Percentiles rank a stretch among this genome's conserved stretches.
These are phyloP conservation scores for Melanotaenia maccullochi DNA, from an alignment of 2,797 vertebrate genomes.

Conservation along the genomic window DNA sequence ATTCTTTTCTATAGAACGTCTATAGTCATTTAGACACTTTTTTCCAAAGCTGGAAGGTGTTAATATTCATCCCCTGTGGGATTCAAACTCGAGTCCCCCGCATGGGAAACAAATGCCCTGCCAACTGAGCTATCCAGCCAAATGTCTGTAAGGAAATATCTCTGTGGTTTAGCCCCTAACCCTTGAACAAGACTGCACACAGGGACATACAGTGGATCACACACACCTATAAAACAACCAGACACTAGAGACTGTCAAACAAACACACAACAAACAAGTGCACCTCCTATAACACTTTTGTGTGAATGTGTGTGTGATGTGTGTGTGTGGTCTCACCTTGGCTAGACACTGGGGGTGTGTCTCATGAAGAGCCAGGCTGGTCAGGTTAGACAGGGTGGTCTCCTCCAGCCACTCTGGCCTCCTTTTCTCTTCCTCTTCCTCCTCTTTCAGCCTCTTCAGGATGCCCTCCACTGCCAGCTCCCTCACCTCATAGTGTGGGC, in stretches of 20 bases:
- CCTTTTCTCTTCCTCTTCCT: conserved; percentile 2
- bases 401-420: conserved; percentile 57
- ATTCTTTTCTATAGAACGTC: too few relatives aligned
- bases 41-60: too few relatives aligned
- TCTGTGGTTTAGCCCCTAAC: conserved; percentile 9
- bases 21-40: too few relatives aligned
- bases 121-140: neutral
- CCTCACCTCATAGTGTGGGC: conserved; percentile 86
- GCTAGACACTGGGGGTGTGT: conserved; percentile 88
- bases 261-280: conserved; percentile 45
- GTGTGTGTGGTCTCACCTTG: conserved; percentile 83
- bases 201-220: neutral
- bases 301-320: conserved; percentile 30
- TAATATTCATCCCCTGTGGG: too few relatives aligned
- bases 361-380: conserved; percentile 85
- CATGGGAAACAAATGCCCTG: too few relatives aligned
- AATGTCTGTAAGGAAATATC: conserved; percentile 44
- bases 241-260: conserved; percentile 17
- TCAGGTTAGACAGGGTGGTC: conserved; percentile 74
- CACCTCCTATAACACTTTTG: conserved; percentile 13
- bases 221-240: conserved; percentile 32
- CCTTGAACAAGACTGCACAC: conserved; percentile 8
- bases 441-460: conserved; percentile 77
- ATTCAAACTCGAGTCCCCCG: too few relatives aligned
- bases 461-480: conserved; percentile 83